Base-by-base conservation (phyloP, 2,888 invertebrate genomes). In the Nomada hirtipes region DNA sequence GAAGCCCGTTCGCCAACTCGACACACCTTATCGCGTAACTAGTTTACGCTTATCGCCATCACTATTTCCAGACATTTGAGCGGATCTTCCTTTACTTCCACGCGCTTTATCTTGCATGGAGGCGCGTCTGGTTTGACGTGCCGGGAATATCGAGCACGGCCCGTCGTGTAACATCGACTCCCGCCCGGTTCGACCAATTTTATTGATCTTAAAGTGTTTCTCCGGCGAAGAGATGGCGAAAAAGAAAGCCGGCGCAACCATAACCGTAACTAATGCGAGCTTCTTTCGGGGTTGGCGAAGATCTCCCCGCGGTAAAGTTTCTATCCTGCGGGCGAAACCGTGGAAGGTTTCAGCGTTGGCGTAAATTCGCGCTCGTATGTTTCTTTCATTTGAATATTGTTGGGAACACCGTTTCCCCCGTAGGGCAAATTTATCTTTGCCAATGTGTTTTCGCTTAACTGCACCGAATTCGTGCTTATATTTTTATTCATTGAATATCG, bases 371-470 rank as follows among this genome's bases (percentile, higher is more conserved):
- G 64, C 88, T 73, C 65, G 79, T 70, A 72, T 86, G 76, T 86
- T 88, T 75, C 81, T 86, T 82, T 77, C 76, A 88, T 87, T 87
- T 86, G 86, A 87, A 88, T 87, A 86, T 87, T 81, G 73, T 67
- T 73, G 29, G 65, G 57, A 52, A 53, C 73, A 63, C 59, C 74
- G 64, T 64, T 73, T 76, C 69, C 73, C 52, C 64, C 55, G 53
- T 60, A 50, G 23, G 50, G 63, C 55, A 79, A 70, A 79, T 86
- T 82, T 79, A 82, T 79, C 76, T 68, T 57, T 44, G 29, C 52
- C 78, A 18, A 47, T 60, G 64, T 55, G 59, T 42, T 64, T 36
- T 57, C 69, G 50, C 69, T 74, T 11, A 44, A 52, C 72, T 57
- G 80, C 47, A 29, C 42, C 55, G 67, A 80, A 80, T 47, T 47